Conservation (phyloP, 1,140 invertebrate species). For the Penaeus japonicus region DNA sequence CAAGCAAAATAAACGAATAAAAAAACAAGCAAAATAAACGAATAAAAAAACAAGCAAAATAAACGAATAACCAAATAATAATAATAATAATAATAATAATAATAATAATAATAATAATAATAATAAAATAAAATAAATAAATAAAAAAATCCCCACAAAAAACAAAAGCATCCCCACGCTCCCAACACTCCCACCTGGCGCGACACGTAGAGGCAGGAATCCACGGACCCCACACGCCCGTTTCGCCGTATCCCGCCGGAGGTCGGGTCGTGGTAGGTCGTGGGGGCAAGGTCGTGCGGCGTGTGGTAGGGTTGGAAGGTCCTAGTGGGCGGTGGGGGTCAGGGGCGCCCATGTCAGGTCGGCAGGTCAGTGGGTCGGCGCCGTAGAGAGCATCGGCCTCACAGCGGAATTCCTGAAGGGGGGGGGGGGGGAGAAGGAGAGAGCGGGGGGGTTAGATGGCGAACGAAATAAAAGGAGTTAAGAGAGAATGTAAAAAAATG, state of each 20-base stretch:
- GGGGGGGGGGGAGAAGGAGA: not conserved
- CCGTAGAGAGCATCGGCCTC: slow-evolving; percentile 42
- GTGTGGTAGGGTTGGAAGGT: not conserved
- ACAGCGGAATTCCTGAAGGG: slow-evolving; percentile 52
- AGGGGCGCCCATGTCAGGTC: slow-evolving; percentile 39
- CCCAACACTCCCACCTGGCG: slow-evolving; percentile 32
- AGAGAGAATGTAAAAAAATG: not conserved
- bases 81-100: too few species aligned
- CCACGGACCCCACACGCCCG: slow-evolving; percentile 51
- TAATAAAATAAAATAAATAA: not conserved
- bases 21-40: too few species aligned
- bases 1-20: too few species aligned
- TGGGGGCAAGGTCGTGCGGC: not conserved
- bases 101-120: too few species aligned
- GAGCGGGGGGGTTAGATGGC: not conserved
- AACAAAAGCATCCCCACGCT: not conserved
- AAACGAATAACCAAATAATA: too few species aligned
- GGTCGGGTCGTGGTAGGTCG: not conserved
- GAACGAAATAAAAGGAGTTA: too few species aligned
- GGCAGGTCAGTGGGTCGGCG: slow-evolving; percentile 51
- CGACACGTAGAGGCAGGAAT: slow-evolving; percentile 47
- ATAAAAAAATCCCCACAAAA: not conserved
- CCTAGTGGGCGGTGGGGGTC: slow-evolving; percentile 42
- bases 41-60: too few species aligned
- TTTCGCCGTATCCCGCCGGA: slow-evolving; percentile 40